These are phyloP conservation scores for Caenorhabditis drosophilae DNA, from an alignment of 2,888 invertebrate genomes.

Conservation along the genomic window DNA sequence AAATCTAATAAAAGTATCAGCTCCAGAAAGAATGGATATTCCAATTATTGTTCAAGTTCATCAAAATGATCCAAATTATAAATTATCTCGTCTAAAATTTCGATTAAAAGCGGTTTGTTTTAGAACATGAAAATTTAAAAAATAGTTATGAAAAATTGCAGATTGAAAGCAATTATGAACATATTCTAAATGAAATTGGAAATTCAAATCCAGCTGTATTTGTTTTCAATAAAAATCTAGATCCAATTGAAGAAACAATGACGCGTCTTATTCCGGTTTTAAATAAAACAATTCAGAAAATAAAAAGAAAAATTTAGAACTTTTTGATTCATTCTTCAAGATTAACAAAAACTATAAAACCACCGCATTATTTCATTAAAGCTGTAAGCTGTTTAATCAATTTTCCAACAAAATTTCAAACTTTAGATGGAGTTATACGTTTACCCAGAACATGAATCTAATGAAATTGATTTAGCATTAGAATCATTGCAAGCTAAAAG, in stretches of 20 bases:
- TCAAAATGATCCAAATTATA: conserved; percentile 7
- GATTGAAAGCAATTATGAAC: conserved; percentile 5
- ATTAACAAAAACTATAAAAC: conserved; percentile 15
- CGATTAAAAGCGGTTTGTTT: conserved; percentile 26
- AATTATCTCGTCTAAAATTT: conserved; percentile 18
- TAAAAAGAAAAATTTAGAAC: conserved; percentile 17
- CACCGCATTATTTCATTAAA: conserved; percentile 5
- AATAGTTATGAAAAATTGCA: not conserved
- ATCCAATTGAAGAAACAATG: conserved; percentile 13
- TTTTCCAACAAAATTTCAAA: not conserved
- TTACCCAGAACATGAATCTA: conserved; percentile 7
- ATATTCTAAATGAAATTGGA: conserved; percentile 21
- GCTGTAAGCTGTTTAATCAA: not conserved
- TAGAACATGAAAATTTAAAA: not conserved
- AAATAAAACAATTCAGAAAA: not conserved
- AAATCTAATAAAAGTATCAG: conserved; percentile 22
- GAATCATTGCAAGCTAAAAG: conserved; percentile 4
- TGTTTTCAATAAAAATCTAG: conserved; percentile 18
- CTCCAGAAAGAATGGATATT: conserved; percentile 24
- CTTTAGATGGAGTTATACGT: conserved; percentile 5
- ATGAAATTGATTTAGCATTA: not conserved
- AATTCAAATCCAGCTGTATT: conserved; percentile 14
- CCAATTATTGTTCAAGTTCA: conserved; percentile 21
- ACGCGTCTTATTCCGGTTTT: conserved; percentile 9
- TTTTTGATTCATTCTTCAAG: conserved; percentile 22